Conservation (phyloP, 2,797 vertebrate genomes). For the Pitangus sulphuratus region DNA sequence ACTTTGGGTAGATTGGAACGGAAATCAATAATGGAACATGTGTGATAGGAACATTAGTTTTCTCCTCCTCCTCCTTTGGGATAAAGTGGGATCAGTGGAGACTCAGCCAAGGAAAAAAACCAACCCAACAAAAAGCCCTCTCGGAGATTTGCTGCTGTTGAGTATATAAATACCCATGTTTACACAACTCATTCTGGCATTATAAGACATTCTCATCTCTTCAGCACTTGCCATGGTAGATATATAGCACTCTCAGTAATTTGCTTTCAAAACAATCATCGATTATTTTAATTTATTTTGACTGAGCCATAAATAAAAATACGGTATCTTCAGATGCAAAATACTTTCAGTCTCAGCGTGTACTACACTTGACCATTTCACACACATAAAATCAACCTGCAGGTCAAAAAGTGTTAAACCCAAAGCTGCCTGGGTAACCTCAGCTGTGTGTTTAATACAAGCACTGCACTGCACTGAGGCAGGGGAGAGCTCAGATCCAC, state of each 20-base stretch:
- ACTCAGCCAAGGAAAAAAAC: not conserved
- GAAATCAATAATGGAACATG: constrained; percentile 57
- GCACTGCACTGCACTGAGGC: not conserved
- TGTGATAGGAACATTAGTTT: constrained; percentile 32
- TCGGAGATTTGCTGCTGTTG: not conserved
- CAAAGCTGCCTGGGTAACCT: not conserved
- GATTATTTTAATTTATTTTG: constrained; percentile 44
- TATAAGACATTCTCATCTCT: not conserved
- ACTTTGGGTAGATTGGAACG: constrained; percentile 30
- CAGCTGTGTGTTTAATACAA: not conserved
- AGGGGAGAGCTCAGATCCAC: not conserved
- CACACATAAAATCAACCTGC: not conserved
- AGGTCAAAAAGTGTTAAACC: not conserved
- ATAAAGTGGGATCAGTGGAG: not conserved
- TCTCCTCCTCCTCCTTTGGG: not conserved
- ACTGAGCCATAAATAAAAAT: constrained; percentile 34
- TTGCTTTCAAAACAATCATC: constrained; percentile 28
- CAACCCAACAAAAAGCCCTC: not conserved
- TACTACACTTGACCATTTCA: not conserved
- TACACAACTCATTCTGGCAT: not conserved
- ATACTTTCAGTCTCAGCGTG: not conserved
- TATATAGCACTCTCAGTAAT: not conserved
- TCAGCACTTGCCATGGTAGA: constrained; percentile 5
- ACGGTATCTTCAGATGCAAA: not conserved
- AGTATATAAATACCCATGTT: constrained; percentile 8